A percentile compares a stretch with the other conserved stretches of the same genome.
phyloP scores from a whole-genome alignment of 2,888 invertebrate species.

The Hydraecia micacea region DNA sequence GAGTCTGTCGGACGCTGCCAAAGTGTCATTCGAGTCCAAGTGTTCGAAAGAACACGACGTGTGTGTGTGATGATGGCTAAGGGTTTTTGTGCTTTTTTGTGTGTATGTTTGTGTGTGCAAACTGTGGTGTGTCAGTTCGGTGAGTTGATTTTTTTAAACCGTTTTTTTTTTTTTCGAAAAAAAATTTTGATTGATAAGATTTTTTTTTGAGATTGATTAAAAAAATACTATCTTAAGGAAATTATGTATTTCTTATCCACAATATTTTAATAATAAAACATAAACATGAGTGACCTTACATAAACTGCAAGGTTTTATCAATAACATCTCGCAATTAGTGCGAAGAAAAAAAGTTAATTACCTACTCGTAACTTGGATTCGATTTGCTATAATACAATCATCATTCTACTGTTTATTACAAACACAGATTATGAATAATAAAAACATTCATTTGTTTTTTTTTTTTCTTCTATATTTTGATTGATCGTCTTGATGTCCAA shows the following conservation, averaged over 20 bases:
- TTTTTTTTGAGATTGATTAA: not conserved
- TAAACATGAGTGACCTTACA: slow-evolving; percentile 3
- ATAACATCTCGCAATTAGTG: slow-evolving; percentile 39
- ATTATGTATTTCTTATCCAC: not conserved
- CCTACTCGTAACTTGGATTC: slow-evolving; percentile 37
- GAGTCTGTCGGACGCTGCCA: slow-evolving; percentile 24
- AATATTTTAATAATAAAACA: not conserved
- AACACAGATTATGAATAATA: not conserved
- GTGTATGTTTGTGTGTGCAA: slow-evolving; percentile 76
- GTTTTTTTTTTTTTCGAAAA: no score
- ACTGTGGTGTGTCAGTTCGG: slow-evolving; percentile 79
- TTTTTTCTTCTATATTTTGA: not conserved
- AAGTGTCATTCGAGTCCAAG: slow-evolving; percentile 17
- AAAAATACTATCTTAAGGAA: not conserved
- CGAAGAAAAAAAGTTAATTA: slow-evolving; percentile 41
- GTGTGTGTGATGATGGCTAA: slow-evolving; percentile 69
- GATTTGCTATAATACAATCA: slow-evolving; percentile 23
- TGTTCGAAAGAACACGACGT: slow-evolving; percentile 30
- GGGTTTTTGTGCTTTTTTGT: slow-evolving; percentile 69
- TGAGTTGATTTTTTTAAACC: slow-evolving; percentile 66
- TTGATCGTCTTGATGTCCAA: not conserved
- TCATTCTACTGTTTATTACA: not conserved
- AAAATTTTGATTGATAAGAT: not conserved
- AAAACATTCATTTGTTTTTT: slow-evolving; percentile 13
- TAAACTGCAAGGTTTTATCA: slow-evolving; percentile 44